These are phyloP conservation scores for Streblospio benedicti DNA, from an alignment of 1,140 invertebrate genomes.

Conservation along the genomic window DNA sequence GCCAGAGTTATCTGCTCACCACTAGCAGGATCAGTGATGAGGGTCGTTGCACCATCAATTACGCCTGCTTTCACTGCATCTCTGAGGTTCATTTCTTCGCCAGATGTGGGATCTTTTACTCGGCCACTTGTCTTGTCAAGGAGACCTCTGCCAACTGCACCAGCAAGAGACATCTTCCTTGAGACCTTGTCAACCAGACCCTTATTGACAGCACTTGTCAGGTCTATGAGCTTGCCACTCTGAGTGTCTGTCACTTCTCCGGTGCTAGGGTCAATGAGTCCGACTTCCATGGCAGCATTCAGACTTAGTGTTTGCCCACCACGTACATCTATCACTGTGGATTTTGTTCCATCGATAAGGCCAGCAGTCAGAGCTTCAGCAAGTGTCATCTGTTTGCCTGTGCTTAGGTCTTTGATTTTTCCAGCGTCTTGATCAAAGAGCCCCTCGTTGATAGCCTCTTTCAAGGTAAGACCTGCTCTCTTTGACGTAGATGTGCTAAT, in stretches of 20 bases:
- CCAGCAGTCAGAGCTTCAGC: constrained; percentile 71
- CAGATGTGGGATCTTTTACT: constrained; percentile 13
- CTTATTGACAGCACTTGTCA: constrained; percentile 50
- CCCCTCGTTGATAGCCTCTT: constrained; percentile 1
- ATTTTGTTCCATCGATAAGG: constrained; percentile 57
- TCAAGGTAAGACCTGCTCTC: too few species aligned
- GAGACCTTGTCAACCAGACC: constrained; percentile 69
- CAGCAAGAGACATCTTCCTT: constrained; percentile 38
- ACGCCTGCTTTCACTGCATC: constrained; percentile 31
- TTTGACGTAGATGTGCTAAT: background rate
- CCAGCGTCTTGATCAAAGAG: constrained; percentile 35
- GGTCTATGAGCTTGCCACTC: constrained; percentile 53
- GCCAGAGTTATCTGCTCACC: too few species aligned
- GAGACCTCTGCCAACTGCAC: constrained; percentile 24
- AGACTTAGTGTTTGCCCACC: constrained; percentile 53
- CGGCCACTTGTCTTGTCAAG: constrained; percentile 5
- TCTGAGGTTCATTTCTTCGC: constrained; percentile 27
- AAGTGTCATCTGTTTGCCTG: constrained; percentile 13
- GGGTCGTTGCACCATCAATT: constrained; percentile 27
- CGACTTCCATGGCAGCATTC: constrained; percentile 26
- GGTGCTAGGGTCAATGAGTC: constrained; percentile 55
- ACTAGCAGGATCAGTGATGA: too few species aligned
- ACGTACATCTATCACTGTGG: constrained; percentile 57
- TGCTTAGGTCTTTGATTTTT: constrained; percentile 28
- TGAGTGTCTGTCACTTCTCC: constrained; percentile 56